Conservation (phyloP, 2,888 invertebrate species). For the Candidula unifasciata region DNA sequence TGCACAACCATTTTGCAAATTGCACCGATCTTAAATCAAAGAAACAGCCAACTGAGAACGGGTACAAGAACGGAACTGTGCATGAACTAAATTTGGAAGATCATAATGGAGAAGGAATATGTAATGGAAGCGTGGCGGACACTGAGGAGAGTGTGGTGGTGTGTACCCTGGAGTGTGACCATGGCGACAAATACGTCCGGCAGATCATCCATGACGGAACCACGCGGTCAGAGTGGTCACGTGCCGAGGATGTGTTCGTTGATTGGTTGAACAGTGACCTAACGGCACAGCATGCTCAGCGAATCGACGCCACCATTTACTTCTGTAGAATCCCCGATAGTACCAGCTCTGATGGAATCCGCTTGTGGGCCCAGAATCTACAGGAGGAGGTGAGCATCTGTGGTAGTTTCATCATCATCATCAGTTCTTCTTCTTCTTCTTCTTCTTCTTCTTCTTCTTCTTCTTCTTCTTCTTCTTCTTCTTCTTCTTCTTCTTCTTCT, state of each 20-base stretch:
- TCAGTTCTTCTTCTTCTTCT: neutral
- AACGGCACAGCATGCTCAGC: conserved; percentile 22
- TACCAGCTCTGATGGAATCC: conserved; percentile 31
- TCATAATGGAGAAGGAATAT: neutral
- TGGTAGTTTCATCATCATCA: no score
- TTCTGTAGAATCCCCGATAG: conserved; percentile 16
- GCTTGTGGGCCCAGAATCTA: conserved; percentile 33
- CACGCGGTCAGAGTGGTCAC: conserved; percentile 6
- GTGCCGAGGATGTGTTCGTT: conserved; percentile 43
- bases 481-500: conserved; percentile 24
- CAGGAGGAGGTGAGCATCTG: conserved; percentile 18
- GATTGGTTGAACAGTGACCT: conserved; percentile 43
- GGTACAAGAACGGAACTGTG: neutral
- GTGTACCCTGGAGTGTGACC: conserved; percentile 38
- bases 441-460: neutral
- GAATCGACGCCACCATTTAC: conserved; percentile 38
- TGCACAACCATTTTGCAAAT: no score
- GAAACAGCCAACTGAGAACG: neutral
- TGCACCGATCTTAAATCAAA: neutral
- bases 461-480: neutral
- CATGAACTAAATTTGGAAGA: neutral
- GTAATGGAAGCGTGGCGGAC: neutral
- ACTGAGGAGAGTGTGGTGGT: conserved; percentile 21
- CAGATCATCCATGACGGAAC: conserved; percentile 34
- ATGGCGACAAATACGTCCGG: conserved; percentile 20